A percentile compares a stretch with the other conserved stretches of the same genome.
phyloP scores from a whole-genome alignment of 2,797 vertebrate genomes.

The Acestrorhynchus altus region DNA sequence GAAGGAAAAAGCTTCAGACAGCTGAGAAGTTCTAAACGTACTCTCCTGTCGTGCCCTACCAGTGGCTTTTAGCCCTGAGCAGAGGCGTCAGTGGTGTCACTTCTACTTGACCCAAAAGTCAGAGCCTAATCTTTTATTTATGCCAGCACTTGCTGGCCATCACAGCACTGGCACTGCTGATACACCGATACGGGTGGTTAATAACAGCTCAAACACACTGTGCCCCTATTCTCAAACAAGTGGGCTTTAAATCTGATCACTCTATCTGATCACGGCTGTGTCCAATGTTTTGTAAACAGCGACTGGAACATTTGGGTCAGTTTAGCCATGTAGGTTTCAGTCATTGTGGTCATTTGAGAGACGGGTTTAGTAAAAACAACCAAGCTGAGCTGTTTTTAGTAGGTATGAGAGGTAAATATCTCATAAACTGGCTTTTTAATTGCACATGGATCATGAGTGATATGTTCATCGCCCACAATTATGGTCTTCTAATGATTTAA shows the following conservation, averaged over 20 bases:
- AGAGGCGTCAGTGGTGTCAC: slow-evolving; percentile 22
- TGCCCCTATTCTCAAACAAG: slow-evolving; percentile 52
- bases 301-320: background rate
- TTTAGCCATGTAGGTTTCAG: background rate
- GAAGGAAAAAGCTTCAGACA: background rate
- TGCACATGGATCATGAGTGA: background rate
- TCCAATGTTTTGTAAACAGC: slow-evolving; percentile 4
- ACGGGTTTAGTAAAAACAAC: background rate
- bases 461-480: background rate
- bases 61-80: background rate
- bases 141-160: slow-evolving; percentile 32
- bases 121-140: slow-evolving; percentile 57
- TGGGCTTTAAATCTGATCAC: slow-evolving; percentile 4
- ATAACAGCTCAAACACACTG: slow-evolving; percentile 11
- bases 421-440: no score
- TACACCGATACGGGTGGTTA: slow-evolving; percentile 31
- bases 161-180: slow-evolving; percentile 21
- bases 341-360: background rate
- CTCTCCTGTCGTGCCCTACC: slow-evolving; percentile 1
- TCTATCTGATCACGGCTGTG: background rate
- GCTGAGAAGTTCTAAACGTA: slow-evolving; percentile 7
- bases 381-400: no score
- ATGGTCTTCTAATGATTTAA: slow-evolving; percentile 5
- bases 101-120: slow-evolving; percentile 45
- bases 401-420: no score